Evolutionary conservation across 2,797 vertebrate species (phyloP), one percentile per base, ranked within the genome.

Genomic region (Tapera naevia): DNA sequence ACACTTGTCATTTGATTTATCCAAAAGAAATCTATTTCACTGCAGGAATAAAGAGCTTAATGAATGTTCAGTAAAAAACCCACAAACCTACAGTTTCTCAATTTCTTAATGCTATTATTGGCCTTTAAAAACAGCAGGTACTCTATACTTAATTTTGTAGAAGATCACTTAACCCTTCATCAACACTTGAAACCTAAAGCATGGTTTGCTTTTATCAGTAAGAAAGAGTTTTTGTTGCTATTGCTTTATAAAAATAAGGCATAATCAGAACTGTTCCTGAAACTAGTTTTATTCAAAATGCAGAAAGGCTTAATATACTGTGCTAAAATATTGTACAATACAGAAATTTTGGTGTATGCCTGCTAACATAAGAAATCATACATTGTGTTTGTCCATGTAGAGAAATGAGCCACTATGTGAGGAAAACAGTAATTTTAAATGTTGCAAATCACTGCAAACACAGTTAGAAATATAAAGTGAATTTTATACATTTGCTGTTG

Each of bases 121-220:
- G 78, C 78, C 91, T 97, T 97, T 96, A 81, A 95, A 95, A 93
- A 14, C 35, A 88, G 80, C 88, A 89, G 83, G 86, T 91, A 32
- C 22, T 45, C 82, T 85, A 89, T 94, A 67, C 56, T 97, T 91
- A 95, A 96, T 96, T 96, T 95, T 53, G 3, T 56, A 61, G 92
- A 91, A 95, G 87, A 95, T 96, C 58, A 80, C 80, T 87, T 95
- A 92, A 78, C 58, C 54, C 94, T 79, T 97, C 88, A 95, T 91
- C 72, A 94, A 25, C 43, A 91, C 32, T 84, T 91, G 56, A 93
- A 51, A 96, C 86, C 57, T 56, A 32, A 86, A 84, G 69, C 91
- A 39, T 89, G 78, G 78, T 95, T 89, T 60, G 10, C 54, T 67
- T 81, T 6, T 51, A 81, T 28, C 33, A 82, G 22, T 86, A 75